Percentiles rank a stretch among this genome's conserved stretches.
Evolutionary conservation across 1,140 invertebrate genomes (phyloP).

Genomic region (Microplitis demolitor): DNA sequence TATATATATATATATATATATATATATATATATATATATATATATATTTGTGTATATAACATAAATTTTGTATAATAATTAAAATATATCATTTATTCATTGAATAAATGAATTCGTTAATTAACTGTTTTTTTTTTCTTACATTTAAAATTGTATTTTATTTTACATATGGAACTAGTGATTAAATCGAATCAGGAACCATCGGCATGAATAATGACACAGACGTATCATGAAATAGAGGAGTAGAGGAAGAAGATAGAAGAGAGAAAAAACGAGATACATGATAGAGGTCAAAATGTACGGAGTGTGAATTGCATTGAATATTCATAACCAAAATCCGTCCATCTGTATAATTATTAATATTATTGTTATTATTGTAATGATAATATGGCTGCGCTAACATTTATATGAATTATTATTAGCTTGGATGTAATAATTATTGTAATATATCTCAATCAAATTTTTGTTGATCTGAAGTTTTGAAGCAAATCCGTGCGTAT

Average conservation of each 20-base stretch:
- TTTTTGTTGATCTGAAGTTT: too few species aligned
- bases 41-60: too few species aligned
- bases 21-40: too few species aligned
- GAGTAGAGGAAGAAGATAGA: neutral
- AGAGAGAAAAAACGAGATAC: neutral
- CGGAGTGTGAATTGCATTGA: constrained; percentile 44
- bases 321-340: constrained; percentile 49
- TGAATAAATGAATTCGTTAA: neutral
- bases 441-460: too few species aligned
- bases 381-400: neutral
- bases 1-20: too few species aligned
- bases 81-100: neutral
- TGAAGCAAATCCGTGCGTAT: too few species aligned
- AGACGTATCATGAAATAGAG: neutral
- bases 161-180: neutral
- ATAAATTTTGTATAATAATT: too few species aligned
- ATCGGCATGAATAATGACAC: neutral
- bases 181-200: neutral
- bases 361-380: neutral
- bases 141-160: neutral
- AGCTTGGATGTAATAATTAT: constrained; percentile 36
- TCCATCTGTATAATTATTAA: constrained; percentile 5
- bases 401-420: constrained; percentile 52
- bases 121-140: neutral
- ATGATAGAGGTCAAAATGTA: neutral